Evolutionary conservation across 1,140 invertebrate species (phyloP).

Genomic region (Drosophila orena): DNA sequence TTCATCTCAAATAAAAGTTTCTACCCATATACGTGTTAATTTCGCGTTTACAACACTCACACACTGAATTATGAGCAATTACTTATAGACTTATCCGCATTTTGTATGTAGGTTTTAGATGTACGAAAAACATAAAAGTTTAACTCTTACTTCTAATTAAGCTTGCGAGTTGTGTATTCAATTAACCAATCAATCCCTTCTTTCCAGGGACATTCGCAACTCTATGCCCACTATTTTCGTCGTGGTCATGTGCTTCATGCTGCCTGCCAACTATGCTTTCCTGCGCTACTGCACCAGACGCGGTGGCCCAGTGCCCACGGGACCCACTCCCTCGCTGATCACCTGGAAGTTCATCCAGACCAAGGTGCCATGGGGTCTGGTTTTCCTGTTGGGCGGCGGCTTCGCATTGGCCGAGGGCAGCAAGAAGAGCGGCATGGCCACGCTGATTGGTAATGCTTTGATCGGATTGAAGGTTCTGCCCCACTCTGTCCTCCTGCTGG

Average conservation of each 20-base stretch:
- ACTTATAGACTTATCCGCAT: too few species aligned
- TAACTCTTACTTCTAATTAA: neutral
- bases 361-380: conserved; percentile 92
- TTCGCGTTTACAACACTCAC: too few species aligned
- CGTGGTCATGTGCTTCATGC: conserved; percentile 91
- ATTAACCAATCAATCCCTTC: neutral
- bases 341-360: conserved; percentile 92
- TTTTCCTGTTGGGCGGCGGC: conserved; percentile 92
- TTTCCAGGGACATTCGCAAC: conserved; percentile 89
- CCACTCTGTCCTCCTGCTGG: conserved; percentile 86
- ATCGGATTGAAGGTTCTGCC: conserved; percentile 86
- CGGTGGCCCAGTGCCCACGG: conserved; percentile 85
- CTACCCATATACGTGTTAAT: too few species aligned
- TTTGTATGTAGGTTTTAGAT: too few species aligned
- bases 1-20: too few species aligned
- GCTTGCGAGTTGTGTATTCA: neutral
- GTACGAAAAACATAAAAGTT: too few species aligned
- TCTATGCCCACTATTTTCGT: conserved; percentile 93
- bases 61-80: too few species aligned
- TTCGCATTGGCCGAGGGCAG: conserved; percentile 95
- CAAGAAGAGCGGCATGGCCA: conserved; percentile 91
- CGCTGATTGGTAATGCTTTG: conserved; percentile 89
- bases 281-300: conserved; percentile 87
- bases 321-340: conserved; percentile 88
- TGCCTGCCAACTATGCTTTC: conserved; percentile 92